These are phyloP conservation scores for Oryctolagus cuniculus DNA, from an alignment of 2,113 vertebrate genomes.

Conservation along the genomic window mOryCun1.1 NC_091434.1:74124501-74125000, in stretches of 20 bases:
- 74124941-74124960: not conserved
- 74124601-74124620: not conserved
- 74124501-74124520: not conserved
- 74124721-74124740: not conserved
- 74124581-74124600: not conserved
- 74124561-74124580: not conserved
- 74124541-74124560: not conserved
- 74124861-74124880: not conserved
- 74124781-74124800: not conserved
- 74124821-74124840: not conserved
- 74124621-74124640: not conserved
- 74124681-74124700: not conserved
- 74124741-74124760: not conserved
- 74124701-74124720: not conserved
- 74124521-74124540: not conserved
- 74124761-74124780: not conserved
- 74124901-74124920: not conserved
- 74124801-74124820: not conserved
- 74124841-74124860: constrained; percentile 44
- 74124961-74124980: not conserved
- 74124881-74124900: not conserved
- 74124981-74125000: not conserved
- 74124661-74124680: not conserved
- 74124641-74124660: not conserved
- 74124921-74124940: not conserved